Conservation (phyloP, 1,140 invertebrate species). For the Riptortus pedestris region DNA sequence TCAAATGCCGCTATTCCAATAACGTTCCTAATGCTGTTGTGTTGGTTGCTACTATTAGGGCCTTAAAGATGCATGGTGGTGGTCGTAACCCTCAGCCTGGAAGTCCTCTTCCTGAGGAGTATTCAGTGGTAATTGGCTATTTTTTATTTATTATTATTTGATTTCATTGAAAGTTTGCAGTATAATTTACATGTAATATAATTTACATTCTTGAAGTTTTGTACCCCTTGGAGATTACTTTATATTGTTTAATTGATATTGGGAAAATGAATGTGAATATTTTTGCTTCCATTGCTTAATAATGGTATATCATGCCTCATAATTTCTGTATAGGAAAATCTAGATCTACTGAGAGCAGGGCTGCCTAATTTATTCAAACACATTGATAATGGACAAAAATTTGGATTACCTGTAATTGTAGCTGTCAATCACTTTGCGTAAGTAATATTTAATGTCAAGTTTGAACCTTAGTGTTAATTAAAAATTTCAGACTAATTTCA, state of each 20-base stretch:
- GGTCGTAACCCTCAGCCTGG: conserved; percentile 82
- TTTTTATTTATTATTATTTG: background rate
- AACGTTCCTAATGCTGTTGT: conserved; percentile 82
- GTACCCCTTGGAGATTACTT: too few species aligned
- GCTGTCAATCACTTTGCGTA: conserved; percentile 82
- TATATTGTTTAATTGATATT: too few species aligned
- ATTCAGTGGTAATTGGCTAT: conserved; percentile 67
- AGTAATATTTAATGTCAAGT: conserved; percentile 35
- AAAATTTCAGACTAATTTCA: background rate
- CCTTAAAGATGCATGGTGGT: conserved; percentile 97
- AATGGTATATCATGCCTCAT: too few species aligned
- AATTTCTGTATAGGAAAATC: conserved; percentile 57
- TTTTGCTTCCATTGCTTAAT: too few species aligned
- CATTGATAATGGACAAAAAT: conserved; percentile 82
- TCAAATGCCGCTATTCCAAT: conserved; percentile 88
- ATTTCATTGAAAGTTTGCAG: background rate
- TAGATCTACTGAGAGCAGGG: conserved; percentile 79
- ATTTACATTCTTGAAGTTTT: background rate
- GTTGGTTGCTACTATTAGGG: conserved; percentile 84
- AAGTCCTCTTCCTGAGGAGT: conserved; percentile 68
- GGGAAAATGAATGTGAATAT: too few species aligned
- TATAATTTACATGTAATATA: background rate
- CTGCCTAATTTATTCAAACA: conserved; percentile 87
- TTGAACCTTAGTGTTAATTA: background rate
- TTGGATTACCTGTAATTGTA: conserved; percentile 90